A percentile compares a stretch with the other conserved stretches of the same genome.
Evolutionary conservation across 1,140 invertebrate genomes (phyloP).

Genomic region (Hermetia illucens): DNA sequence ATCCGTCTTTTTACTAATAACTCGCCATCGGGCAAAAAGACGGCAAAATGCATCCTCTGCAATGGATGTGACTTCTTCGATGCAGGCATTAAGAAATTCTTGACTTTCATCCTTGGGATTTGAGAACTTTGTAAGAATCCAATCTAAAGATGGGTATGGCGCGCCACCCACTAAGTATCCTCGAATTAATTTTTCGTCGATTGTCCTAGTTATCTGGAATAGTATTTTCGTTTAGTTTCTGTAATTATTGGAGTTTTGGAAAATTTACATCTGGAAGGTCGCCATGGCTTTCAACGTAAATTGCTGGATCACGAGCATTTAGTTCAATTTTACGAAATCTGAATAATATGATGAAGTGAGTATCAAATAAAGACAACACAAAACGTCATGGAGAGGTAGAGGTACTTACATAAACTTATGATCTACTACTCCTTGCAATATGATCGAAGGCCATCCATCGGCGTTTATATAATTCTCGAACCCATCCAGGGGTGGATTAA

Average conservation of each 20-base stretch:
- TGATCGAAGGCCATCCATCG: neutral
- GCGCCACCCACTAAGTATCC: neutral
- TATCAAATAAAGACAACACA: neutral
- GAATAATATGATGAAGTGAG: neutral
- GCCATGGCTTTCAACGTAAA: neutral
- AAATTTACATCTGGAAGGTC: neutral
- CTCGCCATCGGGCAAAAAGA: neutral
- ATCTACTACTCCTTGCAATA: neutral
- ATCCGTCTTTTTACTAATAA: neutral
- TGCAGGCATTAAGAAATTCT: neutral
- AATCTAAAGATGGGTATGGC: neutral
- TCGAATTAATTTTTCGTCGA: neutral
- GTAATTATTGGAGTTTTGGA: neutral
- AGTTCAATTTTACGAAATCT: neutral
- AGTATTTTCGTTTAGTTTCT: neutral
- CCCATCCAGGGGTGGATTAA: neutral
- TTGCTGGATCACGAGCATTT: neutral
- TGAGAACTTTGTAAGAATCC: neutral
- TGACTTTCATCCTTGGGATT: neutral
- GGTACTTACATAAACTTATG: neutral
- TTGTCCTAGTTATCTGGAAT: neutral
- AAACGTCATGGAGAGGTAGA: neutral
- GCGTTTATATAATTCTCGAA: neutral
- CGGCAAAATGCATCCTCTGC: neutral
- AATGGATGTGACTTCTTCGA: neutral